A percentile compares a stretch with the other conserved stretches of the same genome.
These are phyloP conservation scores for Parnassius apollo DNA, from an alignment of 2,888 invertebrate species.

Conservation along the genomic window DNA sequence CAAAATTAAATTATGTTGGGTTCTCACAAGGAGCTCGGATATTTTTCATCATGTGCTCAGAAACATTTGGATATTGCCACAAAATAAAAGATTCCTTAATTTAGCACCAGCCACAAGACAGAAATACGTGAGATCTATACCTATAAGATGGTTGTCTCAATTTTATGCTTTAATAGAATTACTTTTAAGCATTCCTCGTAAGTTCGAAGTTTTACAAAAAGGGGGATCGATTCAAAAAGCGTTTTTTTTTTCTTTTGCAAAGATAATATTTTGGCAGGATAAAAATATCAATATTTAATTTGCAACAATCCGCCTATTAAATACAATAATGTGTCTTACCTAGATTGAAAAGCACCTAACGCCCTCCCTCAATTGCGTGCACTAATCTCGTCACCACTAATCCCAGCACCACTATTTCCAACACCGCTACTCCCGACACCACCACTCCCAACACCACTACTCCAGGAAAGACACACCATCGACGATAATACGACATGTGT, in stretches of 20 bases:
- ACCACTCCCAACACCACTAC: too few species aligned
- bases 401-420: too few species aligned
- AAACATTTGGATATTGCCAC: conserved; percentile 82
- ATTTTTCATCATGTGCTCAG: conserved; percentile 84
- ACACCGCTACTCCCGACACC: too few species aligned
- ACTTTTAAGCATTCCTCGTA: conserved; percentile 1
- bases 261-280: neutral
- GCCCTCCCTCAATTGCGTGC: too few species aligned
- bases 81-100: conserved; percentile 82
- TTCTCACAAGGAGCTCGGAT: conserved; percentile 88
- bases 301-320: too few species aligned
- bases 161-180: conserved; percentile 24
- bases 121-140: conserved; percentile 57
- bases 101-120: conserved; percentile 83
- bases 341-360: too few species aligned
- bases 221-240: neutral
- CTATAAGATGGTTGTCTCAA: conserved; percentile 36
- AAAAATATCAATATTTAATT: too few species aligned
- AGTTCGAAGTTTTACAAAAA: conserved; percentile 9
- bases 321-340: too few species aligned
- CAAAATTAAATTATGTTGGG: conserved; percentile 79
- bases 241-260: neutral
- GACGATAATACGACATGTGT: too few species aligned
- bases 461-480: too few species aligned
- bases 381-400: too few species aligned